These are phyloP conservation scores for Edolisoma coerulescens DNA, from an alignment of 2,113 vertebrate genomes.

Conservation along the genomic window DNA sequence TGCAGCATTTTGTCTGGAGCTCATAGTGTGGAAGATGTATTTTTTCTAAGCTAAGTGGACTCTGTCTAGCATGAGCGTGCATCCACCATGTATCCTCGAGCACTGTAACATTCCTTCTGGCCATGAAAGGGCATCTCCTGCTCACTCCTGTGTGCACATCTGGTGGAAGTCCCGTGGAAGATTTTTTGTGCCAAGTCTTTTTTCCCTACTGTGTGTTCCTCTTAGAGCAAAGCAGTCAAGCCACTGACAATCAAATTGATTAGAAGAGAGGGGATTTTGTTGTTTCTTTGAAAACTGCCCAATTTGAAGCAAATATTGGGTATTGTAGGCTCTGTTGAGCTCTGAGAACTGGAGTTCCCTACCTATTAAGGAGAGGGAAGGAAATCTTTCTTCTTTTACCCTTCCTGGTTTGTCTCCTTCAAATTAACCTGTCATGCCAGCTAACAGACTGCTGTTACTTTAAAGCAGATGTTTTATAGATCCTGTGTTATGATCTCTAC, in stretches of 20 bases:
- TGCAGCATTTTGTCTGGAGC: slow-evolving; percentile 52
- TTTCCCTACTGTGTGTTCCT: not conserved
- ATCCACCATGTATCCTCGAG: not conserved
- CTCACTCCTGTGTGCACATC: not conserved
- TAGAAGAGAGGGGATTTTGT: not conserved
- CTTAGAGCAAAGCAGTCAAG: not conserved
- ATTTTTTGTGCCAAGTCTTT: not conserved
- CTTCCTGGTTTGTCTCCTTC: not conserved
- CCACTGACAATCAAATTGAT: not conserved
- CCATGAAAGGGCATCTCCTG: not conserved
- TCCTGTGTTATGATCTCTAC: not conserved
- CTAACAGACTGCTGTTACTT: not conserved
- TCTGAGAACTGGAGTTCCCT: not conserved
- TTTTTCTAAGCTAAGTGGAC: not conserved
- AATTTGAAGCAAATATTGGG: not conserved
- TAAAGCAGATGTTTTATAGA: not conserved
- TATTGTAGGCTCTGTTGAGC: not conserved
- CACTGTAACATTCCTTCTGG: not conserved
- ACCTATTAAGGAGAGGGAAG: not conserved
- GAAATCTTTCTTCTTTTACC: not conserved
- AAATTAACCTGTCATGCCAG: not conserved
- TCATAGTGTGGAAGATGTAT: not conserved
- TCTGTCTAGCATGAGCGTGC: not conserved
- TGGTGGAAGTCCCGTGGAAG: not conserved
- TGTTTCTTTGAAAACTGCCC: not conserved